These are phyloP conservation scores for Lampris incognitus DNA, from an alignment of 2,113 vertebrate genomes.

Conservation along the genomic window DNA sequence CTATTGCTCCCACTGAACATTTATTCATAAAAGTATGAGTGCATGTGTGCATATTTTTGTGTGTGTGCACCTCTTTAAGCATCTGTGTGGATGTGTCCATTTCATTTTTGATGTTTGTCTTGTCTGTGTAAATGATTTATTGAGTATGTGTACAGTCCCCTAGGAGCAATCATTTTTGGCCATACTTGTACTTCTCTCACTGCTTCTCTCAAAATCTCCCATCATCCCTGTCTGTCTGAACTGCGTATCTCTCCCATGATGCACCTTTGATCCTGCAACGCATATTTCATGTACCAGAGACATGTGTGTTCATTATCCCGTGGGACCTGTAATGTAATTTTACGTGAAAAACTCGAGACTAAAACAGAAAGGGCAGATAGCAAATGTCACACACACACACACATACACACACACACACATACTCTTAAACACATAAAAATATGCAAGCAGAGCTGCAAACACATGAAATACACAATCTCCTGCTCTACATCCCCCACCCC, in stretches of 20 bases:
- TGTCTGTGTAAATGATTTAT: no score
- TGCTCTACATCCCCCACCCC: neutral
- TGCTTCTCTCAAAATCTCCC: no score
- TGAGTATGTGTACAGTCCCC: no score
- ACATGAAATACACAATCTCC: no score
- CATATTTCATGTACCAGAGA: conserved; percentile 19
- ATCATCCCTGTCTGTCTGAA: neutral
- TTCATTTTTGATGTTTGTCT: no score
- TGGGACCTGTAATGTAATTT: conserved; percentile 20
- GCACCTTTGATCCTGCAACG: neutral
- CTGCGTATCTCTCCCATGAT: neutral
- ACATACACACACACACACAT: neutral
- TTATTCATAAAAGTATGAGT: neutral
- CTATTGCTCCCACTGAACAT: no score
- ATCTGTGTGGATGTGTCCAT: neutral
- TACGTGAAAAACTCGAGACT: conserved; percentile 23
- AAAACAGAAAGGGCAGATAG: conserved; percentile 22
- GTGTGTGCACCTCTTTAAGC: neutral
- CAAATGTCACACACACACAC: conserved; percentile 14
- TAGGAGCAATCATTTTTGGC: no score
- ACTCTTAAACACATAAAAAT: neutral
- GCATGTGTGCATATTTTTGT: neutral
- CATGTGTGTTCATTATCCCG: conserved; percentile 14
- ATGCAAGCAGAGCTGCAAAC: neutral
- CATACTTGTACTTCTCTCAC: no score